These are phyloP conservation scores for Ariopsis seemanni DNA, from an alignment of 2,113 vertebrate genomes.

Conservation along the genomic window DNA sequence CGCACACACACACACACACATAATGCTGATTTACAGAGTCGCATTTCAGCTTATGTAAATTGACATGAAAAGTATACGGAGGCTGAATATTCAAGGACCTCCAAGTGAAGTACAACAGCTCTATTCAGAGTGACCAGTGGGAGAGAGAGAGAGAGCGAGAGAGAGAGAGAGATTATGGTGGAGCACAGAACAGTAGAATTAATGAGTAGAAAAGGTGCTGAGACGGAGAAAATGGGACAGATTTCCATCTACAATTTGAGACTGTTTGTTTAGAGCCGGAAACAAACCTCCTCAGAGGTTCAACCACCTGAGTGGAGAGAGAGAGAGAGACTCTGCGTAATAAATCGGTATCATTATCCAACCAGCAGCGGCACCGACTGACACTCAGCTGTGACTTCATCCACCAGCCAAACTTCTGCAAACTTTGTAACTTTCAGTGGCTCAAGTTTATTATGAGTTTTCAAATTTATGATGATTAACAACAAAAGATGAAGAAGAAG, in stretches of 20 bases:
- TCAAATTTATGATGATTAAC: too few relatives aligned
- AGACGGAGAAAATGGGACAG: slow-evolving; percentile 60
- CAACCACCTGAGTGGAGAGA: slow-evolving; percentile 45
- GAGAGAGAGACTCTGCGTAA: slow-evolving; percentile 60
- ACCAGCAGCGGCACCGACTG: slow-evolving; percentile 64
- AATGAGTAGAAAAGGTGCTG: slow-evolving; percentile 73
- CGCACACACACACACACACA: slow-evolving; percentile 60
- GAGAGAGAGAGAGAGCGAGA: slow-evolving; percentile 46
- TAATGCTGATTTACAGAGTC: slow-evolving; percentile 51
- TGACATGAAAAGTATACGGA: slow-evolving; percentile 74
- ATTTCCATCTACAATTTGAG: slow-evolving; percentile 52
- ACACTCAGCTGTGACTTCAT: slow-evolving; percentile 52
- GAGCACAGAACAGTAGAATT: slow-evolving; percentile 71
- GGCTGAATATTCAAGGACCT: slow-evolving; percentile 69
- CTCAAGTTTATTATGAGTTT: background rate
- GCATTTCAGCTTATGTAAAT: slow-evolving; percentile 55
- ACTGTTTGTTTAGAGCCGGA: slow-evolving; percentile 46
- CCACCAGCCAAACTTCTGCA: slow-evolving; percentile 15
- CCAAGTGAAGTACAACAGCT: slow-evolving; percentile 65
- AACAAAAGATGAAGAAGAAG: slow-evolving; percentile 2
- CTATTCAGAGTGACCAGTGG: slow-evolving; percentile 69
- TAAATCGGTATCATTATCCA: slow-evolving; percentile 64
- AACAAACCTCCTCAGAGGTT: slow-evolving; percentile 52
- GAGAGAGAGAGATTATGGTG: slow-evolving; percentile 48
- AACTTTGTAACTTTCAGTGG: background rate